Percentiles rank a stretch among this genome's conserved stretches.
phyloP scores from a whole-genome alignment of 2,888 invertebrate species.

The Chirona hameri region DNA sequence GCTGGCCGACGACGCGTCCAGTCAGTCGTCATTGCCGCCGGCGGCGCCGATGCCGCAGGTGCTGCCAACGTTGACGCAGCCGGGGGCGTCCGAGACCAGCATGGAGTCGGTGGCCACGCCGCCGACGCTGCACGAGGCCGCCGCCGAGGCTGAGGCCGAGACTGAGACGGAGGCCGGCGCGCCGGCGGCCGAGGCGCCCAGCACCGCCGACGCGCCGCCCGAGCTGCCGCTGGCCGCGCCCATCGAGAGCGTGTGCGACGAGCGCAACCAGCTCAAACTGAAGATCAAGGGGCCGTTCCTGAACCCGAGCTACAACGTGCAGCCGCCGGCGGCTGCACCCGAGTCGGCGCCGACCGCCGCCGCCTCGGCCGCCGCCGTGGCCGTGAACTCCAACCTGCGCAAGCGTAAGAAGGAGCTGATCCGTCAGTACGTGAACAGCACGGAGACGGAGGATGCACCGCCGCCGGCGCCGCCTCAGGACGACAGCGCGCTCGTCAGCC shows the following conservation, averaged over 20 bases:
- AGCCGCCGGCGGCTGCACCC: slow-evolving; percentile 48
- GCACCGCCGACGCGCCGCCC: slow-evolving; percentile 1
- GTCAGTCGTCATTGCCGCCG: slow-evolving; percentile 28
- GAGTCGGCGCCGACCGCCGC: slow-evolving; percentile 35
- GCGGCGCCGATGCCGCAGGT: slow-evolving; percentile 14
- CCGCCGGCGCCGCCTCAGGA: slow-evolving; percentile 23
- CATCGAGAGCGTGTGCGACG: slow-evolving; percentile 1
- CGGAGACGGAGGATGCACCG: neutral
- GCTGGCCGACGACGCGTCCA: slow-evolving; percentile 31
- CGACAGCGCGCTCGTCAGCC: neutral
- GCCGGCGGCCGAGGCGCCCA: neutral
- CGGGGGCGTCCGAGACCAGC: neutral
- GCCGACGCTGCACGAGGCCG: neutral
- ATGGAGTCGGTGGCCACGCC: slow-evolving; percentile 25
- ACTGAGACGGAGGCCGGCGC: neutral
- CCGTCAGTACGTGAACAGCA: slow-evolving; percentile 58
- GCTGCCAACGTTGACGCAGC: slow-evolving; percentile 22
- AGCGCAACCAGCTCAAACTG: slow-evolving; percentile 71
- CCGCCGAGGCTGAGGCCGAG: neutral
- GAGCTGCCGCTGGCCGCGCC: neutral
- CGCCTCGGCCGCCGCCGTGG: slow-evolving; percentile 36
- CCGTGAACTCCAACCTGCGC: slow-evolving; percentile 46
- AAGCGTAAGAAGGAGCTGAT: slow-evolving; percentile 87
- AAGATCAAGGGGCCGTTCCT: slow-evolving; percentile 86
- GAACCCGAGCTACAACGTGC: slow-evolving; percentile 63